Base-by-base conservation (phyloP, 1,140 invertebrate genomes). In the Sycophila sp. region DNA sequence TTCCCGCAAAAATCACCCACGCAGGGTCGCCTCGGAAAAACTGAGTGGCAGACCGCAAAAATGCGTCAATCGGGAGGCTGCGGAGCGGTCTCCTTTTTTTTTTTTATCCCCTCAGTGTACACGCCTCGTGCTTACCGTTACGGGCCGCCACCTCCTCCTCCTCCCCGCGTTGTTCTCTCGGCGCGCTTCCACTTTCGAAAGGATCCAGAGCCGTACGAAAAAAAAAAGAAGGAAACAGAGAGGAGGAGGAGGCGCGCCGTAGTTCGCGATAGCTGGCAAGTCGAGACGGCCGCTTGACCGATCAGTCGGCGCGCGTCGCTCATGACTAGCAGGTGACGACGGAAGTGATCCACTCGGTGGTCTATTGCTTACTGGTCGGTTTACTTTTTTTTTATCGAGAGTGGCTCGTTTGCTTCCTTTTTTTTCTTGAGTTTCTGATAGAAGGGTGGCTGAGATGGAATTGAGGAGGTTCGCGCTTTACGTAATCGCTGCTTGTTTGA, bases 231-330 rank as follows among this genome's bases (percentile, higher is more conserved):
- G n/a, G 22, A 56, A n/a, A 40, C 22, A 38, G 32, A 24, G 56
- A 32, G 22, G 58, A 17, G 26, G 40, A n/a, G 45, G 40, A 45
- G 24, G 55, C 13, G 53, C 53, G 2, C 15, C 53, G 22, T 24
- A 15, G 24, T 53, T 53, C 19, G 26, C 49, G 49, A 53, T 53
- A 26, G 49, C 49, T 6, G 40, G 40, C 40, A 4, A 8, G 8
- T n/a, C 40, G 4, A 4, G 40, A 26, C 28, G 34, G 55, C 40
- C 47, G 42, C n/a, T 34, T 40, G 49, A n/a, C 30, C 34, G 36
- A 62, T 69, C 68, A 69, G 68, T 69, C 24, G 59, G 38, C 47
- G 47, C 59, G 58, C 38, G 59, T 3, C 24, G 24, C 58, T 69
- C 59, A 59, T 22, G n/a, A n/a, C n/a, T n/a, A n/a, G n/a, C n/a